These are phyloP conservation scores for Macroglossus sobrinus DNA, from an alignment of 2,113 vertebrate genomes.

Conservation along the genomic window DNA sequence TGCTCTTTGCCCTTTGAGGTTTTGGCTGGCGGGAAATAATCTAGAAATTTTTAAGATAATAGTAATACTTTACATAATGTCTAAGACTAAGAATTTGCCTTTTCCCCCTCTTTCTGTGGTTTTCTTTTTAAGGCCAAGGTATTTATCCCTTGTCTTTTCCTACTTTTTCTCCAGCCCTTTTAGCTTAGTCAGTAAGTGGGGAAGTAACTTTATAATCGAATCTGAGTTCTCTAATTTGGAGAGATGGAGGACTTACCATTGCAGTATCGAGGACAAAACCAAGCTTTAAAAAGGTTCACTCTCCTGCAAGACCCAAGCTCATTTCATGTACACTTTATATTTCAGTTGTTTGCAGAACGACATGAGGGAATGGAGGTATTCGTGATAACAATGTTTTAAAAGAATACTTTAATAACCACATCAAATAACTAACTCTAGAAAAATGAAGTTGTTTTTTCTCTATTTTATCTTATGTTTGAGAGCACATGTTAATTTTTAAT, in stretches of 20 bases:
- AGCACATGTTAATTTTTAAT: slow-evolving; percentile 19
- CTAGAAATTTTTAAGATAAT: not conserved
- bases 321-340: not conserved
- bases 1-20: not conserved
- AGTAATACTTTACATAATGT: not conserved
- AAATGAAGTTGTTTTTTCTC: not conserved
- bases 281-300: not conserved
- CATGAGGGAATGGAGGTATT: not conserved
- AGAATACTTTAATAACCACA: not conserved
- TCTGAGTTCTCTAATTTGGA: not conserved
- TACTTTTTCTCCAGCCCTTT: not conserved
- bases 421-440: not conserved
- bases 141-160: not conserved
- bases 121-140: not conserved
- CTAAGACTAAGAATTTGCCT: not conserved
- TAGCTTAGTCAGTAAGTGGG: not conserved
- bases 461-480: not conserved
- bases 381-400: not conserved
- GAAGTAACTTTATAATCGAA: not conserved
- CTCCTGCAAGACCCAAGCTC: not conserved
- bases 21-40: not conserved
- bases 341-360: not conserved
- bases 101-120: not conserved
- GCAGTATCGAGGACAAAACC: not conserved
- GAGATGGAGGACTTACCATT: not conserved